Evolutionary conservation across 2,888 invertebrate species (phyloP).

Genomic region (Siphlonurus alternatus): DNA sequence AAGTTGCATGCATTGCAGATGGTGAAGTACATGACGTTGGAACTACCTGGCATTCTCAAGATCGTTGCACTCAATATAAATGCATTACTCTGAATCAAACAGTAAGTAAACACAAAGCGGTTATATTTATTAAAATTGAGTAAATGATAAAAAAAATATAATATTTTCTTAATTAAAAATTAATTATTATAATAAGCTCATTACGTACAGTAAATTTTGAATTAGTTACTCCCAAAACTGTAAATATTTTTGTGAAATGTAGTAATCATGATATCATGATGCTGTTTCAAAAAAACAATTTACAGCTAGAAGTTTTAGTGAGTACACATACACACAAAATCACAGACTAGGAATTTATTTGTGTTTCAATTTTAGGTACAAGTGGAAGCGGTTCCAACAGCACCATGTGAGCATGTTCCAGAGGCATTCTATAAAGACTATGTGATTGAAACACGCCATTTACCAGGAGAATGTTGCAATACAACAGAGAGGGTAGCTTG

Average conservation of each 20-base stretch:
- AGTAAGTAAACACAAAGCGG: conserved; percentile 10
- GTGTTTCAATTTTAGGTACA: conserved; percentile 34
- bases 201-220: neutral
- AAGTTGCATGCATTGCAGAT: conserved; percentile 15
- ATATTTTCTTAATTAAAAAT: neutral
- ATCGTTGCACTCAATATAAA: conserved; percentile 9
- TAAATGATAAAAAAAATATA: neutral
- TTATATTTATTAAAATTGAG: neutral
- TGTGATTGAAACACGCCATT: conserved; percentile 29
- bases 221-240: too few species aligned
- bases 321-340: too few species aligned
- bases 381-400: conserved; percentile 34
- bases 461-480: conserved; percentile 39
- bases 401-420: conserved; percentile 33
- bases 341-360: too few species aligned
- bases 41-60: conserved; percentile 9
- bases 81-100: conserved; percentile 15
- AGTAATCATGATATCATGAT: too few species aligned
- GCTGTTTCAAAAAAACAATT: too few species aligned
- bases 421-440: conserved; percentile 30
- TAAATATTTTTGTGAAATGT: too few species aligned
- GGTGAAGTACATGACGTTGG: conserved; percentile 12
- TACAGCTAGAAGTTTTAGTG: too few species aligned
- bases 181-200: neutral
- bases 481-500: conserved; percentile 12